phyloP scores from a whole-genome alignment of 2,113 vertebrate genomes.

The Clinocottus analis region DNA sequence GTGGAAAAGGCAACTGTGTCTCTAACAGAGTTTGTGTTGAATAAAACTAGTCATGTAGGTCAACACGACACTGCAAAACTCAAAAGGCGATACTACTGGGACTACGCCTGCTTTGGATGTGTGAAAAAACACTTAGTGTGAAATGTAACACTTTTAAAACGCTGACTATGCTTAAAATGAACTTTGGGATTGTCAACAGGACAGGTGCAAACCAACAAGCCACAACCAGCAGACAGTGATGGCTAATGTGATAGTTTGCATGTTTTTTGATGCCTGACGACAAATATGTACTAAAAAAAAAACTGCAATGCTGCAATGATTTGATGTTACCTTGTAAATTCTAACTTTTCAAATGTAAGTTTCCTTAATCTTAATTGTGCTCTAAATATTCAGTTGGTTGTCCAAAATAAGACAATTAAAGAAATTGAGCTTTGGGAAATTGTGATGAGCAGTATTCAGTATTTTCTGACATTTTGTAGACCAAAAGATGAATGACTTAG shows the following conservation, averaged over 20 bases:
- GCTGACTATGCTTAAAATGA: constrained; percentile 48
- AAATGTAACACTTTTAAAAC: constrained; percentile 59
- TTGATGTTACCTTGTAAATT: neutral
- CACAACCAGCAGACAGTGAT: neutral
- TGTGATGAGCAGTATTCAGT: neutral
- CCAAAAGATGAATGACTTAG: neutral
- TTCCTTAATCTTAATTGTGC: neutral
- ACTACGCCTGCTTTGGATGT: constrained; percentile 33
- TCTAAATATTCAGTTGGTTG: neutral
- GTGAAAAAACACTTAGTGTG: constrained; percentile 54
- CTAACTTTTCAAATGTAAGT: neutral
- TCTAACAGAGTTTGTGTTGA: neutral
- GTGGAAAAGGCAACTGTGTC: neutral
- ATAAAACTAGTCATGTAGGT: constrained; percentile 5
- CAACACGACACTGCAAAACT: constrained; percentile 15
- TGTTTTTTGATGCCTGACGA: neutral
- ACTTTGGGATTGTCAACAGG: constrained; percentile 43
- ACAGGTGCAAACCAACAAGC: constrained; percentile 49
- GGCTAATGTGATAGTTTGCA: neutral
- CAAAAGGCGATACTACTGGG: constrained; percentile 36
- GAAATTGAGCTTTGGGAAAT: neutral
- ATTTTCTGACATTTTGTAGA: neutral
- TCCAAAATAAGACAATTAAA: neutral
- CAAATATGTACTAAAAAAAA: neutral
- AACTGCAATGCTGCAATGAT: neutral